Evolutionary conservation across 2,888 invertebrate species (phyloP).

Genomic region (Sisyra nigra): DNA sequence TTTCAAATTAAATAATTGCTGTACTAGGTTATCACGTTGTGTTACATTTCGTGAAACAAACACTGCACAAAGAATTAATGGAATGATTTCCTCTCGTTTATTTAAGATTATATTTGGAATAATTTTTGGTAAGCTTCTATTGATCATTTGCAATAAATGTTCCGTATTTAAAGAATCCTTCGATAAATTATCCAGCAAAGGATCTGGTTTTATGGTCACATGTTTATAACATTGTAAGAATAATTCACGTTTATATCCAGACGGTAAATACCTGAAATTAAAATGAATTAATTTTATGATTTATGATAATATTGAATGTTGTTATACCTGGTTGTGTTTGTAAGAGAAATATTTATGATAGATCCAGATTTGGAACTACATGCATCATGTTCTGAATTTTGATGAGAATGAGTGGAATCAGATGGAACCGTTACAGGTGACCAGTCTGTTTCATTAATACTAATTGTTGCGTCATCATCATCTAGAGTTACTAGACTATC

Average conservation of each 20-base stretch:
- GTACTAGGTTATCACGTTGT: slow-evolving; percentile 44
- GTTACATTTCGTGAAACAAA: slow-evolving; percentile 37
- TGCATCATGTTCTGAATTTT: slow-evolving; percentile 8
- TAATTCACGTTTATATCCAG: slow-evolving; percentile 35
- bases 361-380: slow-evolving; percentile 10
- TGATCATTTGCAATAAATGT: slow-evolving; percentile 32
- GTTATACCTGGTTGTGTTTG: slow-evolving; percentile 9
- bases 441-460: slow-evolving; percentile 25
- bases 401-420: slow-evolving; percentile 4
- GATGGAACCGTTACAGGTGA: slow-evolving; percentile 23
- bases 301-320: background rate
- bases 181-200: slow-evolving; percentile 23
- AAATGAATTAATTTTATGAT: background rate
- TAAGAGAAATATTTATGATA: slow-evolving; percentile 9
- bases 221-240: slow-evolving; percentile 30
- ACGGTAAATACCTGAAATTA: slow-evolving; percentile 30
- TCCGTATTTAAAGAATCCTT: slow-evolving; percentile 25
- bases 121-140: slow-evolving; percentile 39
- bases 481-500: slow-evolving; percentile 18
- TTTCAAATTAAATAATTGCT: slow-evolving; percentile 51
- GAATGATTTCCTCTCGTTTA: slow-evolving; percentile 51
- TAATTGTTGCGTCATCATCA: slow-evolving; percentile 23
- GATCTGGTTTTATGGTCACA: slow-evolving; percentile 22
- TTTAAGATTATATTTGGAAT: slow-evolving; percentile 51
- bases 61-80: slow-evolving; percentile 42